Evolutionary conservation across 1,140 invertebrate species (phyloP), one percentile per base, ranked within the genome.

Genomic region (Doryteuthis pealeii): DNA sequence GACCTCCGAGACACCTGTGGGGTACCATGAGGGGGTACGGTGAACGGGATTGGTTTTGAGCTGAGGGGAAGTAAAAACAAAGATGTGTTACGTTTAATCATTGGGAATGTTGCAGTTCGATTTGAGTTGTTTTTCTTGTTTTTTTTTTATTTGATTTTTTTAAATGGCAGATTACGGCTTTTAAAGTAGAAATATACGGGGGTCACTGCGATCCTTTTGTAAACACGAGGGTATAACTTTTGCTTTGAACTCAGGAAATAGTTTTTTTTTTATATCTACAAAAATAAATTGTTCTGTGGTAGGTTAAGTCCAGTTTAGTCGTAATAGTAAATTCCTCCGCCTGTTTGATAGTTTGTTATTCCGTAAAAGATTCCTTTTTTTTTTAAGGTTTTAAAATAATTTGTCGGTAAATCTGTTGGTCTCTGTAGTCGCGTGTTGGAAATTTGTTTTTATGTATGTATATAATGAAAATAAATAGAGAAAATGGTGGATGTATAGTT

Each of bases 31-130:
- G 79, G 76, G 28, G 84, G 84, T 14, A 85, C 84, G 18, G 82
- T 85, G 74, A 85, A 85, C n/a, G 84, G 84, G 31, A 85, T 85
- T 74, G 83, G 84, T 68, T 84, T 82, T 73, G 84, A 78, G 68
- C 84, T 85, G 79, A 78, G 84, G 80, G 81, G 81, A 72, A 83
- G 77, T 32, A 85, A 75, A 65, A 84, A 81, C 6, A 85, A 74
- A 69, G 82, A 84, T 8, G 40, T 71, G 70, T 71, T 49, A 49
- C 70, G 70, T 71, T 54, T 71, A 26, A 71, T 71, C 66, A 68
- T 68, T 33, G 18, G 66, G 54, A 22, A 8, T 8, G 10, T 2
- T 2, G 18, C 22, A 28, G 54, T 22, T 62, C 18, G 54, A 18
- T 22, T 62, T 22, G 54, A 18, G 15, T 62, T 62, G 10, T 62